Evolutionary conservation across 1,140 invertebrate genomes (phyloP), one percentile per base, ranked within the genome.

Genomic region (Thalassaphorura encarpata): DNA sequence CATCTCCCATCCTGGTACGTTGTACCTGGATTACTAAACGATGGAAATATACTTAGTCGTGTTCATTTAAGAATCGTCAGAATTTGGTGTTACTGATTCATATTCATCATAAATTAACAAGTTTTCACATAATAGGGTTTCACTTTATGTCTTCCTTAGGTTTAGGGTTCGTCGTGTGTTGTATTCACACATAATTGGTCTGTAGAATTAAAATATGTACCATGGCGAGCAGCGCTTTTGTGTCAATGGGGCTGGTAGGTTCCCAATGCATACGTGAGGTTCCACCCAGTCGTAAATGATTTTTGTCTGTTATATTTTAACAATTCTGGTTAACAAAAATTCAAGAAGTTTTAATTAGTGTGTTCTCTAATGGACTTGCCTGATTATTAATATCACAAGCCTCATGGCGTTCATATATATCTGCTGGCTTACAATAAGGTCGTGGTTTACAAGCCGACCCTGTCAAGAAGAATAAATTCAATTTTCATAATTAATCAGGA

Each of bases 1-100:
- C 70, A 77, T 52, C 66, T 64, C 19, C 55, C 65, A 53, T 69
- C 69, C 13, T 65, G 61, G 54, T 71, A 70, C 31, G 75, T 70
- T 72, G 78, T 79, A 36, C 79, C 79, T 15, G 76, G 73, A 62
- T 77, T 80, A 64, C 79, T 81, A 2, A 36, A 27, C 15, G 26
- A 52, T 48, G 8, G 42, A 43, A 36, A 36, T n/a, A 36, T n/a
- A n/a, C n/a, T n/a, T n/a, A n/a, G n/a, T n/a, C n/a, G n/a, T n/a
- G n/a, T n/a, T n/a, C n/a, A n/a, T n/a, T n/a, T n/a, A n/a, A n/a
- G n/a, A n/a, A n/a, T n/a, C n/a, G n/a, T n/a, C n/a, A n/a, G n/a
- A n/a, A 36, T 11, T 36, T 36, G 33, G 11, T 36, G 33, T 36
- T 36, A 36, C 33, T 36, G 33, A 11, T 36, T 11, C n/a, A 11